Evolutionary conservation across 2,888 invertebrate genomes (phyloP), one percentile per base, ranked within the genome.

Genomic region (Mythimna albipuncta): DNA sequence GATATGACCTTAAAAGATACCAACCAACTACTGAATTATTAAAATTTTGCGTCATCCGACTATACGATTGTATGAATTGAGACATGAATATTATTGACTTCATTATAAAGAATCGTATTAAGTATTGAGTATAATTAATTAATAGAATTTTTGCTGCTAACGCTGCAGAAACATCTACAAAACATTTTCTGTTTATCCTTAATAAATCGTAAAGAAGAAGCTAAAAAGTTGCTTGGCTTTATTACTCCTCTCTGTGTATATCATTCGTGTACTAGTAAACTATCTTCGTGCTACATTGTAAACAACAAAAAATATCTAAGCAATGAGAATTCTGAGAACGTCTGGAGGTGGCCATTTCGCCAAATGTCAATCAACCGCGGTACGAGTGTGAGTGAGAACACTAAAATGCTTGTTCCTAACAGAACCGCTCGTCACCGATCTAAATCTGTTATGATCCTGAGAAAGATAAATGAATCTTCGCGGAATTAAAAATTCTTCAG

Each of bases 401-500:
- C 89, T 87, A 77, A 86, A 85, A 84, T 79, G 69, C 88, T 89
- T 92, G 91, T 91, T 88, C 86, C 72, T 81, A 82, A 85, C 77
- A 75, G 72, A 32, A 81, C 69, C 63, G 52, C 54, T 74, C 65
- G 62, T 77, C 82, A 84, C 82, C 84, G 82, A 83, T 81, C 82
- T 84, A 81, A 83, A 90, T 89, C 83, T 88, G 81, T 82, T 85
- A 84, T 81, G 87, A 90, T 93, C 91, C 92, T 65, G 69, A 83
- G 92, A 92, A 92, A 91, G 89, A 91, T 89, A 91, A 91, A 92
- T 89, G 83, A 55, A 77, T 75, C 77, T 75, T 92, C 92, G 86
- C 83, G 81, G 93, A 93, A 94, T 89, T 83, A 79, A 84, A 83
- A 86, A 85, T 65, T 86, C 81, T 64, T 83, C 62, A 75, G 77